A percentile compares a stretch with the other conserved stretches of the same genome.
phyloP scores from a whole-genome alignment of 2,797 vertebrate genomes.

The Sebastes cheni region DNA sequence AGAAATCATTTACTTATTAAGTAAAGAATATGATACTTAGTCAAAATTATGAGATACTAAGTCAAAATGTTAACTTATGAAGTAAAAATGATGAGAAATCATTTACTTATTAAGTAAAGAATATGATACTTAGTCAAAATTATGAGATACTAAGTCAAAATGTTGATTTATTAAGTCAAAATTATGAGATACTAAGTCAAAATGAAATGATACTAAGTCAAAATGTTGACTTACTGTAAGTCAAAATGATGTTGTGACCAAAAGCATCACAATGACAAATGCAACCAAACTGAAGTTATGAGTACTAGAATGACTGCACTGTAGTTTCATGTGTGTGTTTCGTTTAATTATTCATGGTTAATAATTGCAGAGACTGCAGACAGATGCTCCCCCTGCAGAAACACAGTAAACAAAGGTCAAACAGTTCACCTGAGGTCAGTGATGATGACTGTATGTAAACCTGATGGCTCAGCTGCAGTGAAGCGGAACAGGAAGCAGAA shows the following conservation, averaged over 20 bases:
- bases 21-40: too few relatives aligned
- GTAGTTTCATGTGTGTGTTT: not conserved
- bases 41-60: not conserved
- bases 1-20: too few relatives aligned
- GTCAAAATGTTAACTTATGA: too few relatives aligned
- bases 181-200: too few relatives aligned
- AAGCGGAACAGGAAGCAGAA: not conserved
- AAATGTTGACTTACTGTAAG: not conserved
- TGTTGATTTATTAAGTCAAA: not conserved
- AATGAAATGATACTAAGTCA: not conserved
- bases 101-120: not conserved
- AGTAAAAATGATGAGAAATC: not conserved
- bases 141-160: not conserved
- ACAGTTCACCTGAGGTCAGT: slow-evolving; percentile 1
- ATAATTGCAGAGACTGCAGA: not conserved
- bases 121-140: not conserved
- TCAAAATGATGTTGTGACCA: not conserved
- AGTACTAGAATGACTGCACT: not conserved
- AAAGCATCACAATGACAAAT: not conserved
- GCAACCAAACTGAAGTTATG: not conserved
- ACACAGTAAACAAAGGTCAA: not conserved
- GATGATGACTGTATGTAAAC: slow-evolving; percentile 2
- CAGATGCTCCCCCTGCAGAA: slow-evolving; percentile 21
- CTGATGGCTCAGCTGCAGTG: not conserved
- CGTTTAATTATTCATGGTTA: not conserved